Base-by-base conservation (phyloP, 2,113 vertebrate species). In the Azemiops feae region DNA sequence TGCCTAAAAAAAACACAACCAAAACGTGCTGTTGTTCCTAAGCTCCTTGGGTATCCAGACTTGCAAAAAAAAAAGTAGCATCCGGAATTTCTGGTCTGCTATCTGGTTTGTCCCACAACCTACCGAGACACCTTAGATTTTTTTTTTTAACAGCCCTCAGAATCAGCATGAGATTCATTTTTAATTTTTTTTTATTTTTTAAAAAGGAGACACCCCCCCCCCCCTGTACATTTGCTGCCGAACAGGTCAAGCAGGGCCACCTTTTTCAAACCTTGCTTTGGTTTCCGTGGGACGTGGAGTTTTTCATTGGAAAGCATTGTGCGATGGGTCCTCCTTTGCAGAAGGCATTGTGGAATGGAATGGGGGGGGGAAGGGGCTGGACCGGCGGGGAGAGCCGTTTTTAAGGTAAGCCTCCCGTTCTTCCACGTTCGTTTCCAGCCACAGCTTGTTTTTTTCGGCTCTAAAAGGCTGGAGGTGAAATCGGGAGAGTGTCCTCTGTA, bases 401-500 rank as follows among this genome's bases (percentile, higher is more conserved):
- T 93, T 96, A 97, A 97, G 97, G 97, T 97, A 98, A 98, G 97
- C 98, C 95, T 95, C 95, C 97, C 87, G 47, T 50, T 96, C 97
- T 96, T 96, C 97, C 97, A 95, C 45, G 95, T 96, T 97, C 95
- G 96, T 97, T 97, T 96, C 97, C 97, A 95, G 97, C 95, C 95
- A 94, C 97, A 96, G 97, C 97, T 96, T 94, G 94, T 90, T 96
- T 90, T 90, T 96, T 93, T 0, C 92, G 94, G 97, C 97, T 96
- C 95, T 95, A 4, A 92, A 94, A 85, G 0, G 91, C 97, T 96
- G 98, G 97, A 97, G 96, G 96, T 93, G 96, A 92, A 92, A 95
- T 96, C 27, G 58, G 57, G 96, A 96, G 95, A 85, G 0, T 95
- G 95, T 5, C 97, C 98, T 96, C 98, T 98, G 98, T 98, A 98